Percentiles rank a stretch among this genome's conserved stretches.
phyloP scores from a whole-genome alignment of 2,797 vertebrate genomes.

The Helostoma temminkii region DNA sequence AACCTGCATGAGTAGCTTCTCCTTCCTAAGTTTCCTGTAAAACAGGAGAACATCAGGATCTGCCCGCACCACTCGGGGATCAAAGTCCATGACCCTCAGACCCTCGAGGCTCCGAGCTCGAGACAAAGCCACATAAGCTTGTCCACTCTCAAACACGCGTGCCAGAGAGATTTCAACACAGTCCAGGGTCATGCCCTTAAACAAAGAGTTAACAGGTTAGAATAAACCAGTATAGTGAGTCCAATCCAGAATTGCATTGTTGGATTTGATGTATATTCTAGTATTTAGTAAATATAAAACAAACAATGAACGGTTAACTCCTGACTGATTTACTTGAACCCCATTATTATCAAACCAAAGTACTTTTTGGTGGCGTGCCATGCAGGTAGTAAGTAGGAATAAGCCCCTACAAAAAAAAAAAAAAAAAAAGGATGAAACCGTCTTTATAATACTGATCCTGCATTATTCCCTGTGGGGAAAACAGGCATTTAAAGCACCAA shows the following conservation, averaged over 20 bases:
- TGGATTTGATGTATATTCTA: neutral
- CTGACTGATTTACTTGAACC: neutral
- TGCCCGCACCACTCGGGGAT: slow-evolving; percentile 89
- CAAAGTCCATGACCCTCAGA: slow-evolving; percentile 94
- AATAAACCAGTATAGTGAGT: neutral
- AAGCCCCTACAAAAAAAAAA: too few species aligned
- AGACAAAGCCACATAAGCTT: slow-evolving; percentile 96
- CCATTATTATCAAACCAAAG: neutral
- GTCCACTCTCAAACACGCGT: slow-evolving; percentile 94
- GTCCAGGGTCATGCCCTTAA: slow-evolving; percentile 95
- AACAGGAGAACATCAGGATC: slow-evolving; percentile 90
- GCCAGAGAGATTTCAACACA: slow-evolving; percentile 97
- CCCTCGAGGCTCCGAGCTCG: slow-evolving; percentile 91
- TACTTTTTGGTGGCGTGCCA: too few species aligned
- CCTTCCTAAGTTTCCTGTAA: slow-evolving; percentile 87
- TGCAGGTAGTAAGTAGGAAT: neutral
- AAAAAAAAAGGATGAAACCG: too few species aligned
- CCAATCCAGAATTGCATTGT: neutral
- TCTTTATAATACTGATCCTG: too few species aligned
- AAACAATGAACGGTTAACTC: neutral
- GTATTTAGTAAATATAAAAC: neutral
- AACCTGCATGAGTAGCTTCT: slow-evolving; percentile 86
- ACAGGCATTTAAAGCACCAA: too few species aligned
- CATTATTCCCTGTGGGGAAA: too few species aligned
- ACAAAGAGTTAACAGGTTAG: neutral